phyloP scores from a whole-genome alignment of 2,888 invertebrate genomes.

The Diaprepes abbreviatus region DNA sequence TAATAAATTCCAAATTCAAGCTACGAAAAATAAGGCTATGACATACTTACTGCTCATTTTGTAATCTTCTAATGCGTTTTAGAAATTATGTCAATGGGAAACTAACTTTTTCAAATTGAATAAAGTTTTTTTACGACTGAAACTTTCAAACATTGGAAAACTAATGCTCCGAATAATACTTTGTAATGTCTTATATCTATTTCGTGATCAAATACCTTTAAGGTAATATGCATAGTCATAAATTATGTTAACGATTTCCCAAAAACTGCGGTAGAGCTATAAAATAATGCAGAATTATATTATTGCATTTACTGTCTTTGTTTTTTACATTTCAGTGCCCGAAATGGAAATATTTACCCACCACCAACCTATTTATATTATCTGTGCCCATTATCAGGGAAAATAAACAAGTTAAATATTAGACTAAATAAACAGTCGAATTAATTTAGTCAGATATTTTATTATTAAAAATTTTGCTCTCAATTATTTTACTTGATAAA shows the following conservation, averaged over 20 bases:
- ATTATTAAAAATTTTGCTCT: no score
- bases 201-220: conserved; percentile 41
- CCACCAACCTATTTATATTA: background rate
- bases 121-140: conserved; percentile 26
- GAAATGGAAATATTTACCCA: background rate
- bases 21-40: no score
- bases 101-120: conserved; percentile 20
- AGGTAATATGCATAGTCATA: conserved; percentile 39
- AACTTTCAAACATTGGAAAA: conserved; percentile 28
- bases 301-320: background rate
- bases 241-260: conserved; percentile 38
- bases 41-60: no score
- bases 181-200: conserved; percentile 29
- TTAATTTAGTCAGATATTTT: no score
- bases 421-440: no score
- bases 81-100: no score
- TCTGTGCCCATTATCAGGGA: background rate
- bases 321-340: background rate
- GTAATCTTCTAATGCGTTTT: no score
- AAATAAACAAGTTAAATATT: no score
- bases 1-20: no score
- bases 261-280: conserved; percentile 23
- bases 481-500: no score
- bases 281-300: conserved; percentile 8
- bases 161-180: conserved; percentile 30